Evolutionary conservation across 2,888 invertebrate genomes (phyloP), one percentile per base, ranked within the genome.

Genomic region (Mimachlamys varia): DNA sequence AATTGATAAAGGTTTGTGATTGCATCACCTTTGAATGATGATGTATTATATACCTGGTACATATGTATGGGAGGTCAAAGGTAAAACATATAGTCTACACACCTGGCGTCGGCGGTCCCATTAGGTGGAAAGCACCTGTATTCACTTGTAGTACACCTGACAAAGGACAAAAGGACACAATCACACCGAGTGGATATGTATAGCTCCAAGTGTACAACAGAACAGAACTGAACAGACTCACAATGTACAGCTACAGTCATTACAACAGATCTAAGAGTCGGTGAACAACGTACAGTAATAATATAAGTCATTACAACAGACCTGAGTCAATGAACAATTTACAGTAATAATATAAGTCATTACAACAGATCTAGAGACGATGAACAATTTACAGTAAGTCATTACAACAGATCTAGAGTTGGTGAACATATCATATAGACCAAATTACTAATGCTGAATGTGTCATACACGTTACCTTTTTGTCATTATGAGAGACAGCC

Each of bases 41-140:
- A 76, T n/a, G 62, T 62, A 3, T 53, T 53, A n/a, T n/a, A n/a
- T 44, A 44, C 44, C 44, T 44, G 44, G 19, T 53, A 53, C 1
- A 53, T 22, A 62, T 5, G n/a, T 62, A 62, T n/a, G 62, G 62
- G 62, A 62, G 62, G n/a, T n/a, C 17, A 62, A 62, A 19, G n/a
- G 2, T 12, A 76, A 19, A 27, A 76, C 76, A 76, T 12, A 76
- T 13, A 76, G 76, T 22, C 58, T 76, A 76, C 76, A 76, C 76
- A 76, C 76, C 76, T 76, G 76, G 76, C 76, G 13, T 27, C 27
- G 76, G 17, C 33, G 76, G 33, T 27, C 33, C 76, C 76, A 76
- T 76, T 76, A 76, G 76, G 76, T 76, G 76, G 76, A 76, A 76
- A 76, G 27, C 76, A 76, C 76, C 76, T 76, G 76, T 76, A 33